Evolutionary conservation across 2,797 vertebrate genomes (phyloP).

Genomic region (Sebastes matsubarae): DNA sequence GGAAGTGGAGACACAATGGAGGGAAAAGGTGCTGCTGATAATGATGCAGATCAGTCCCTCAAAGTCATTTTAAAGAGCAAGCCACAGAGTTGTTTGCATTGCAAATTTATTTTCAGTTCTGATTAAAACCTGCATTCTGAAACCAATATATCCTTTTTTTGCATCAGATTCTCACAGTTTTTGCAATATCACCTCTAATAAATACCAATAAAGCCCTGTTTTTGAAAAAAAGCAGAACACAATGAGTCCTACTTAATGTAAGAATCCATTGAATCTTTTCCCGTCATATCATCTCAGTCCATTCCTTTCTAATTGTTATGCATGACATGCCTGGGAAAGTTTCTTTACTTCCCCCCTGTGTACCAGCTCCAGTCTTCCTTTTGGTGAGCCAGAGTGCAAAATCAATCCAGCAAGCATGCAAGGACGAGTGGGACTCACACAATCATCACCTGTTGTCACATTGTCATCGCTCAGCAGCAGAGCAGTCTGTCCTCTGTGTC

Average conservation of each 20-base stretch:
- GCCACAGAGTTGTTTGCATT: neutral
- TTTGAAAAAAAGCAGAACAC: neutral
- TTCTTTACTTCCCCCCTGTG: neutral
- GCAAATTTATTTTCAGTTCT: neutral
- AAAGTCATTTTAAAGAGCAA: neutral
- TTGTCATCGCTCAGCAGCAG: conserved; percentile 18
- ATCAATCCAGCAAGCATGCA: neutral
- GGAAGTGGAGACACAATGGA: neutral
- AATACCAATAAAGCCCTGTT: neutral
- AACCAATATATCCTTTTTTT: neutral
- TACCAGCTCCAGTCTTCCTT: neutral
- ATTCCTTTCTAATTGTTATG: neutral
- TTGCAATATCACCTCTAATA: too few species aligned
- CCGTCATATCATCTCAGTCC: neutral
- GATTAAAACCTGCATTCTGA: neutral
- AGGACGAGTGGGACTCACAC: conserved; percentile 10
- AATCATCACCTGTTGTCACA: conserved; percentile 38
- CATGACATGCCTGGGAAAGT: neutral
- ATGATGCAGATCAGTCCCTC: neutral
- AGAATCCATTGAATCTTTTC: neutral
- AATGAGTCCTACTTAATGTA: neutral
- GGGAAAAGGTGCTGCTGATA: neutral
- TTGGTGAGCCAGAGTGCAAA: neutral
- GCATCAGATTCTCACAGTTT: neutral
- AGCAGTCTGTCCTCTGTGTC: conserved; percentile 6